Evolutionary conservation across 2,113 vertebrate species (phyloP).

Genomic region (Chascanopsetta lugubris): DNA sequence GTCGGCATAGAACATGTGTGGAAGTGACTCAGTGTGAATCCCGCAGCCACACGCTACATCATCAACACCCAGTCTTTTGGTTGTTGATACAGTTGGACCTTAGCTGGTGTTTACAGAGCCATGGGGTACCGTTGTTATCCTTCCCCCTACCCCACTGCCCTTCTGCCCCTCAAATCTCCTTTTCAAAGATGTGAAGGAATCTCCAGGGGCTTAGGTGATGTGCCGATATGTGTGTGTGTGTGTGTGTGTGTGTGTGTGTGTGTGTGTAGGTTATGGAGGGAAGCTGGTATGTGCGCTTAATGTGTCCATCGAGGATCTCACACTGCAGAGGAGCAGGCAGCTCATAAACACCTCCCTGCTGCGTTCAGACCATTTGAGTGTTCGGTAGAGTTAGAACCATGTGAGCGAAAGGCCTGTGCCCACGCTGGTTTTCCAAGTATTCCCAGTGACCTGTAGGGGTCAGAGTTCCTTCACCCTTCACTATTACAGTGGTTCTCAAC

Average conservation of each 20-base stretch:
- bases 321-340: slow-evolving; percentile 23
- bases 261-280: neutral
- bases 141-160: slow-evolving; percentile 54
- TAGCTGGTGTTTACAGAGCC: slow-evolving; percentile 68
- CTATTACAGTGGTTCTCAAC: too few relatives aligned
- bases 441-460: slow-evolving; percentile 67
- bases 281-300: slow-evolving; percentile 16
- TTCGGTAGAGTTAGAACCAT: slow-evolving; percentile 21
- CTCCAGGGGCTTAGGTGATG: slow-evolving; percentile 28
- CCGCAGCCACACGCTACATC: slow-evolving; percentile 20
- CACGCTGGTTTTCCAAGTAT: slow-evolving; percentile 14
- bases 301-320: slow-evolving; percentile 18
- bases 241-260: slow-evolving; percentile 4
- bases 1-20: slow-evolving; percentile 3
- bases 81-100: slow-evolving; percentile 76
- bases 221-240: slow-evolving; percentile 12
- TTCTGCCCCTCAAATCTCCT: slow-evolving; percentile 43
- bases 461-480: slow-evolving; percentile 66
- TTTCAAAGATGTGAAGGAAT: slow-evolving; percentile 56
- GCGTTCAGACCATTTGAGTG: slow-evolving; percentile 14
- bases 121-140: slow-evolving; percentile 65
- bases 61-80: slow-evolving; percentile 46
- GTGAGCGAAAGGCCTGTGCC: neutral
- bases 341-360: slow-evolving; percentile 31
- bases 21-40: slow-evolving; percentile 17